A percentile compares a stretch with the other conserved stretches of the same genome.
phyloP scores from a whole-genome alignment of 2,113 vertebrate species.

The Trochalopteron elliotii region DNA sequence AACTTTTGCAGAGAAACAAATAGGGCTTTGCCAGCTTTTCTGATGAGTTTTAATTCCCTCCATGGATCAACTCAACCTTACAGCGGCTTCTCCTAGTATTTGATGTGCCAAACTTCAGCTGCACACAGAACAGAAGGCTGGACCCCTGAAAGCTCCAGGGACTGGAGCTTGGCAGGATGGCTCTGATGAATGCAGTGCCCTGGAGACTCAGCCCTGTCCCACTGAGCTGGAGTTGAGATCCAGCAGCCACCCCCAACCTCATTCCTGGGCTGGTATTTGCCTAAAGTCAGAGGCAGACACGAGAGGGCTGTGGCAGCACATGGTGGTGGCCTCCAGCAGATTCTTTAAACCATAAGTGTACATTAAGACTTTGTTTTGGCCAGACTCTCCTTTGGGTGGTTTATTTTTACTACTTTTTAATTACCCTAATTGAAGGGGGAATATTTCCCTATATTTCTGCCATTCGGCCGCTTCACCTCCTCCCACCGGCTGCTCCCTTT shows the following conservation, averaged over 20 bases:
- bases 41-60: not conserved
- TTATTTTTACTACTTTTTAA: slow-evolving; percentile 74
- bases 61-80: not conserved
- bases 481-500: not conserved
- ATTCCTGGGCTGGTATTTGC: not conserved
- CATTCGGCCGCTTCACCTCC: slow-evolving; percentile 2
- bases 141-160: not conserved
- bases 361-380: slow-evolving; percentile 63
- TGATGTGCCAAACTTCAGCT: not conserved
- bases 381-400: slow-evolving; percentile 48
- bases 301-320: slow-evolving; percentile 10
- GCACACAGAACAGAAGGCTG: not conserved
- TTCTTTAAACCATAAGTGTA: slow-evolving; percentile 53
- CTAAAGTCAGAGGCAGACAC: not conserved
- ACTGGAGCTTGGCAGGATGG: not conserved
- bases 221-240: not conserved
- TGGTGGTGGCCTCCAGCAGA: slow-evolving; percentile 18
- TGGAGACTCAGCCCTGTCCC: not conserved
- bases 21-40: not conserved
- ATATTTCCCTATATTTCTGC: slow-evolving; percentile 55
- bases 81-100: not conserved
- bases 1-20: not conserved
- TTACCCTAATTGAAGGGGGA: slow-evolving; percentile 69
- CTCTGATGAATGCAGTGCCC: accelerated
- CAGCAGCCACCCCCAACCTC: not conserved